Evolutionary conservation across 2,113 vertebrate genomes (phyloP).

Genomic region (Perca flavescens): DNA sequence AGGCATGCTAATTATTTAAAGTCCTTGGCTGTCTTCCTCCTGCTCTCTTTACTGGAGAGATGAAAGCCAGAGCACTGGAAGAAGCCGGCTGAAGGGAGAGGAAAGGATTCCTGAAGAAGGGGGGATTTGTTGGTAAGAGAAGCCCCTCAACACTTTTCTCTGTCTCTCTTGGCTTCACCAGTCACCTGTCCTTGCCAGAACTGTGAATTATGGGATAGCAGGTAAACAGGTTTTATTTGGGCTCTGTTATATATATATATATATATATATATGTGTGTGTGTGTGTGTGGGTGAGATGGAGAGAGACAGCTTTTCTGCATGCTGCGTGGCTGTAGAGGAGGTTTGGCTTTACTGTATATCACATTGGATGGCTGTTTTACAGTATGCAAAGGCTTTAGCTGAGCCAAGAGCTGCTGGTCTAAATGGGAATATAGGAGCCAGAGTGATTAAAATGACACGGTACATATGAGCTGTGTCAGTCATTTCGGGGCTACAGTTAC

Average conservation of each 20-base stretch:
- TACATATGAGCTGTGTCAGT: conserved; percentile 24
- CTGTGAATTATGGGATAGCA: conserved; percentile 49
- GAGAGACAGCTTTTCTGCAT: conserved; percentile 60
- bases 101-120: conserved; percentile 56
- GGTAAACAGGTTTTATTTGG: conserved; percentile 18
- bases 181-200: conserved; percentile 54
- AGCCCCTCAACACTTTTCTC: conserved; percentile 55
- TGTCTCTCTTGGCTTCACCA: conserved; percentile 42
- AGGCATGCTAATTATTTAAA: conserved; percentile 64
- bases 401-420: conserved; percentile 48
- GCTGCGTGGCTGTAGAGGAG: conserved; percentile 59
- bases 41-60: conserved; percentile 45
- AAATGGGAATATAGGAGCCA: conserved; percentile 26
- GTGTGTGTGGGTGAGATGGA: conserved; percentile 41
- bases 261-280: no score
- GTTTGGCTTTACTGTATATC: conserved; percentile 44
- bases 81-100: conserved; percentile 65
- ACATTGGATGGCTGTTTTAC: conserved; percentile 42
- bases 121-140: conserved; percentile 73
- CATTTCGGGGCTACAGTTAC: conserved; percentile 51
- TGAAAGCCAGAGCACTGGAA: conserved; percentile 65
- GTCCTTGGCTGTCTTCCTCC: conserved; percentile 38
- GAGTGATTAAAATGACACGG: conserved; percentile 34
- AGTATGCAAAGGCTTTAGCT: conserved; percentile 58
- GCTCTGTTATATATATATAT: conserved; percentile 24